These are phyloP conservation scores for Pseudolaguvia tuberculata DNA, from an alignment of 2,113 vertebrate species.

Conservation along the genomic window DNA sequence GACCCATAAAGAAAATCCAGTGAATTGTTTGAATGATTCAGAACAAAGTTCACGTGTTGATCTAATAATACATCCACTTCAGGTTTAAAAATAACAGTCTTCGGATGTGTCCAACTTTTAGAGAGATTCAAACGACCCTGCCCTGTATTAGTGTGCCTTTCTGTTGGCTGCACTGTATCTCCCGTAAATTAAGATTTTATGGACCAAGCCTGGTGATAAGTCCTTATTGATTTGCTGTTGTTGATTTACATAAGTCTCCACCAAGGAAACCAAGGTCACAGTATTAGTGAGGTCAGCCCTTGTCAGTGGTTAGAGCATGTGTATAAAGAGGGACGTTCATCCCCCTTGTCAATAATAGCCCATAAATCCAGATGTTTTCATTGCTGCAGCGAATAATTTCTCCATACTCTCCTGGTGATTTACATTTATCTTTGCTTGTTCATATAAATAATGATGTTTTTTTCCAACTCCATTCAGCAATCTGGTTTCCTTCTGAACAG, in stretches of 20 bases:
- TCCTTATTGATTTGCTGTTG: slow-evolving; percentile 44
- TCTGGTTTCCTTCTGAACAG: neutral
- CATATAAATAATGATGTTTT: slow-evolving; percentile 1
- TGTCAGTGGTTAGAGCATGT: neutral
- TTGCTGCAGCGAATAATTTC: slow-evolving; percentile 8
- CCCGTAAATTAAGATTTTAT: slow-evolving; percentile 42
- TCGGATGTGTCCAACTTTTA: slow-evolving; percentile 12
- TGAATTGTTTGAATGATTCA: slow-evolving; percentile 1
- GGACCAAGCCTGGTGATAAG: slow-evolving; percentile 28
- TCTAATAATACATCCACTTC: slow-evolving; percentile 36
- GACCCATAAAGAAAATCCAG: slow-evolving; percentile 9
- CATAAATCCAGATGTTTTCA: slow-evolving; percentile 20
- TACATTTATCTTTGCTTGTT: slow-evolving; percentile 2
- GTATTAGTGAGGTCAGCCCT: slow-evolving; percentile 32
- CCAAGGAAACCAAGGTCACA: slow-evolving; percentile 34
- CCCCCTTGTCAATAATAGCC: slow-evolving; percentile 30
- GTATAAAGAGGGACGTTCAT: slow-evolving; percentile 20
- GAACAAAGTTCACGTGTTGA: slow-evolving; percentile 46
- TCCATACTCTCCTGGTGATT: slow-evolving; percentile 8
- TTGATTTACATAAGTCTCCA: slow-evolving; percentile 45
- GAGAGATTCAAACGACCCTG: slow-evolving; percentile 11
- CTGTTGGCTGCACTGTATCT: slow-evolving; percentile 28
- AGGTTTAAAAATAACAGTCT: slow-evolving; percentile 24
- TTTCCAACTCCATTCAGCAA: neutral
- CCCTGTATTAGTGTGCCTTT: slow-evolving; percentile 13